These are phyloP conservation scores for Acromyrmex charruanus DNA, from an alignment of 1,140 invertebrate species.

Conservation along the genomic window DNA sequence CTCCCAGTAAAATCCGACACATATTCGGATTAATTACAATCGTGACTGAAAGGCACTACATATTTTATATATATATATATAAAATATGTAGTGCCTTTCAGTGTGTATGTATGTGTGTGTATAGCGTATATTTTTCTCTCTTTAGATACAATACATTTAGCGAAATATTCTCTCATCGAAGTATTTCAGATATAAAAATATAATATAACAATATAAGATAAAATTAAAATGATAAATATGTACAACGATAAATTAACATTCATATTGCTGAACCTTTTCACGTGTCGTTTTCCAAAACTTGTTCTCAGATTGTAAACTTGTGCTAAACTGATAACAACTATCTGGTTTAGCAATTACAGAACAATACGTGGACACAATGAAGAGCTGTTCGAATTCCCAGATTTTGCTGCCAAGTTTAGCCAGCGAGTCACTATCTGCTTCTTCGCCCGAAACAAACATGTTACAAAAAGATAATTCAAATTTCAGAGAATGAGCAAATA, in stretches of 20 bases:
- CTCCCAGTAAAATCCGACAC: slow-evolving; percentile 85
- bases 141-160: neutral
- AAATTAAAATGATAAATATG: slow-evolving; percentile 12
- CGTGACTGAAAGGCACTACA: neutral
- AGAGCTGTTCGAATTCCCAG: slow-evolving; percentile 77
- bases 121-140: neutral
- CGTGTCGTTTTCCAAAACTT: neutral
- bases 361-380: slow-evolving; percentile 57
- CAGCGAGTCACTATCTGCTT: slow-evolving; percentile 87
- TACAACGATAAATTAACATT: neutral
- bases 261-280: neutral
- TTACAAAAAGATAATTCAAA: slow-evolving; percentile 82
- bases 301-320: neutral
- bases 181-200: neutral
- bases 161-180: neutral
- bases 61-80: neutral
- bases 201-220: neutral
- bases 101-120: too few relatives aligned
- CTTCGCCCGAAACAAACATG: slow-evolving; percentile 85
- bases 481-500: slow-evolving; percentile 80
- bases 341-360: slow-evolving; percentile 61
- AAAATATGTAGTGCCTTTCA: too few relatives aligned
- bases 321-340: neutral
- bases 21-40: slow-evolving; percentile 79
- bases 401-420: slow-evolving; percentile 84